Base-by-base conservation (phyloP, 1,140 invertebrate genomes). In the Bombus huntii region DNA sequence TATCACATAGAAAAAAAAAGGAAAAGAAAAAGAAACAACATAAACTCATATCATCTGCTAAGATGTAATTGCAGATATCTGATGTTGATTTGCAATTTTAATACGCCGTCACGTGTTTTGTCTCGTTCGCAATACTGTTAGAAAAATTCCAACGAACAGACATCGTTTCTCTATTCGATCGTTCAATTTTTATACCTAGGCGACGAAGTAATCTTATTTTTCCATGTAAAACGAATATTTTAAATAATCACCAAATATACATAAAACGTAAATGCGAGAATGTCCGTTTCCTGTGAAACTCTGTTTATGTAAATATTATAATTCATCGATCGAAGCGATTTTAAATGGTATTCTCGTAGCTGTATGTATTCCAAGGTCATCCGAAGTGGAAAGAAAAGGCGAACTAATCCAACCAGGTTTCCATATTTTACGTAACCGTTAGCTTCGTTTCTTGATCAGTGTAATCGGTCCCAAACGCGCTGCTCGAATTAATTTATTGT, bases 281-380 rank as follows among this genome's bases (percentile, higher is more conserved):
- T 15, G 44, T 12, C 3, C 12, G 42, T 25, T 79, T 83, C 9
- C 72, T 37, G n/a, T 22, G 18, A 28, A 18, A 65, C 6, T 39
- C 28, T 78, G 62, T 68, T 76, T 83, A 83, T 8, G 6, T 53
- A 53, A 53, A 53, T 53, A 53, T 22, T 53, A 22, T 53, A 53
- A 53, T 76, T 53, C 73, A 28, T 42, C 72, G 73, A 47, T 39
- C 25, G 25, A 66, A 25, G 42, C 44, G 15, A 62, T 34, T 68
- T 53, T 31, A 9, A 68, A 77, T 31, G 10, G 22, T n/a, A 47
- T n/a, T 53, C 47, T 53, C 18, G 59, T 13, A n/a, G 28, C 28
- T 62, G 28, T 28, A 15, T 18, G 3, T 9, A 1, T 37, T 18
- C 3, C 79, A 81, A 81, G 66, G 79, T 13, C 10, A 28, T 22